Conservation (phyloP, 2,888 invertebrate genomes). For the Taphrorychus bicolor region DNA sequence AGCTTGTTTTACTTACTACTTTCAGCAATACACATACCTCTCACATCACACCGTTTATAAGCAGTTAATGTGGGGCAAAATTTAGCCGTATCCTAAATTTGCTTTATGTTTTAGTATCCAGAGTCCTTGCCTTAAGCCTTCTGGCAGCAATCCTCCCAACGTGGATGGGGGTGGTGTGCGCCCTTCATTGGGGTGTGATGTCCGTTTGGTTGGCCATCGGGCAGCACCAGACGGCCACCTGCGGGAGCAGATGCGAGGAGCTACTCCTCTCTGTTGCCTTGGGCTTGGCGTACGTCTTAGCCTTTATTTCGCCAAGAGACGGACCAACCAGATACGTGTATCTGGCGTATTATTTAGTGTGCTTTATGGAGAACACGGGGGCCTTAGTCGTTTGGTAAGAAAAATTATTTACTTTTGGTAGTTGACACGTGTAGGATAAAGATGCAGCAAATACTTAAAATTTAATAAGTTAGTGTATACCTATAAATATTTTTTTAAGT, state of each 20-base stretch:
- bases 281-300: slow-evolving; percentile 67
- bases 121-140: slow-evolving; percentile 65
- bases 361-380: slow-evolving; percentile 62
- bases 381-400: slow-evolving; percentile 61
- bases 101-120: slow-evolving; percentile 55
- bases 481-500: too few species aligned
- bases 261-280: slow-evolving; percentile 62
- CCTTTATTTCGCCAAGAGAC: slow-evolving; percentile 67
- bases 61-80: too few species aligned
- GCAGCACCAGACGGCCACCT: slow-evolving; percentile 60
- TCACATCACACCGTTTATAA: too few species aligned
- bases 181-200: slow-evolving; percentile 66
- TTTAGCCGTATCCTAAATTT: too few species aligned
- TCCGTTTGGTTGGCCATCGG: slow-evolving; percentile 63
- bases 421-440: not conserved
- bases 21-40: too few species aligned
- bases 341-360: slow-evolving; percentile 60
- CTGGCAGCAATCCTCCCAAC: slow-evolving; percentile 64
- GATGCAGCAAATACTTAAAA: not conserved
- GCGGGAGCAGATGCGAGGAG: slow-evolving; percentile 60
- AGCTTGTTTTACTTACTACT: too few species aligned
- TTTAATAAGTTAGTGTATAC: too few species aligned
- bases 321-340: slow-evolving; percentile 66
- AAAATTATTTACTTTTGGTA: not conserved
- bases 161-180: slow-evolving; percentile 62